phyloP scores from a whole-genome alignment of 2,797 vertebrate species.

The Rhinichthys osculus region DNA sequence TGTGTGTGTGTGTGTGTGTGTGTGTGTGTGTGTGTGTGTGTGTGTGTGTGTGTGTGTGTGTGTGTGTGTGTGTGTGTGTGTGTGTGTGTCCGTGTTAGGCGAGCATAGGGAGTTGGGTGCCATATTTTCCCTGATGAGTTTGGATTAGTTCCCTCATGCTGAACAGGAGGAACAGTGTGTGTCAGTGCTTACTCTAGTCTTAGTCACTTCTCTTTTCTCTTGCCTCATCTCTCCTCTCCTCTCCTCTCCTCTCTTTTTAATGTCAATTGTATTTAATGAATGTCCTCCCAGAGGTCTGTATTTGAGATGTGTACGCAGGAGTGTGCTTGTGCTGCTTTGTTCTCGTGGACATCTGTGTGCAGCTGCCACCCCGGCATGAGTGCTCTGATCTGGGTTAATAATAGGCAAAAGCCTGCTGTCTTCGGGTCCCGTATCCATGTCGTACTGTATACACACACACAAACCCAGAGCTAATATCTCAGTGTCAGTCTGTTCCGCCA shows the following conservation, averaged over 20 bases:
- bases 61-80: slow-evolving; percentile 4
- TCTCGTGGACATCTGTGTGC: slow-evolving; percentile 66
- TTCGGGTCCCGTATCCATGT: slow-evolving; percentile 40
- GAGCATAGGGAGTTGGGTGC: slow-evolving; percentile 54
- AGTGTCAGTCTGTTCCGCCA: neutral
- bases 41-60: slow-evolving; percentile 4
- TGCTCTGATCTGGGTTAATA: slow-evolving; percentile 76
- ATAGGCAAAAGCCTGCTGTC: slow-evolving; percentile 72
- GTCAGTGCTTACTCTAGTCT: slow-evolving; percentile 32
- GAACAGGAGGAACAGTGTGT: slow-evolving; percentile 54
- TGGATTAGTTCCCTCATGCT: slow-evolving; percentile 46
- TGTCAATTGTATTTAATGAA: slow-evolving; percentile 62
- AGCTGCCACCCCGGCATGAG: slow-evolving; percentile 73
- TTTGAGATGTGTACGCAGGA: slow-evolving; percentile 52
- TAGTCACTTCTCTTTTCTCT: slow-evolving; percentile 8
- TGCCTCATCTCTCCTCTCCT: slow-evolving; percentile 10
- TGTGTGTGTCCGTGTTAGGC: slow-evolving; percentile 28
- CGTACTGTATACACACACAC: slow-evolving; percentile 28
- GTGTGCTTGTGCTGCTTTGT: slow-evolving; percentile 64
- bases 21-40: slow-evolving; percentile 4
- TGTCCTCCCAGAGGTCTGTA: slow-evolving; percentile 57
- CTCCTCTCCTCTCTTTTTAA: slow-evolving; percentile 7
- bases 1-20: slow-evolving; percentile 14
- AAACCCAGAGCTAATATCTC: slow-evolving; percentile 13
- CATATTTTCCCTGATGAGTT: slow-evolving; percentile 56